Evolutionary conservation across 2,888 invertebrate species (phyloP), one percentile per base, ranked within the genome.

Genomic region (Hirtodrosophila confusa): DNA sequence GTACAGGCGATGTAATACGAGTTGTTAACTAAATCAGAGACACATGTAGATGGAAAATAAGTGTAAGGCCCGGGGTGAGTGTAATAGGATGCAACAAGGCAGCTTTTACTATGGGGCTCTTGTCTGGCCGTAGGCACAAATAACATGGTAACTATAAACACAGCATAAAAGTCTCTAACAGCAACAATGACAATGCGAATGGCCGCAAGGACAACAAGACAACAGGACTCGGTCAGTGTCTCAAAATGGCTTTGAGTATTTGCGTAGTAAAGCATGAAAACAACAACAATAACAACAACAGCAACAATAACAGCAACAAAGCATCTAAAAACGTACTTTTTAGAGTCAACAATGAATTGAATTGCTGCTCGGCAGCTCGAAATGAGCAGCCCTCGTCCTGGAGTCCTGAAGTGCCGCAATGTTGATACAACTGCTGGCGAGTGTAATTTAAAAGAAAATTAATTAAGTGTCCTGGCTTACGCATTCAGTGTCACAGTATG

Each of bases 391-490:
- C 6, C 29, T 39, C 44, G 47, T 53, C 43, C 39, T 36, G 17
- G 2, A 44, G 27, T 27, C 27, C 27, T 27, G 6, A 40, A 47
- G 36, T 35, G 29, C 45, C 63, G 56, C 78, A 40, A 27, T 71
- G 79, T 69, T 82, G 73, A 65, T 31, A 31, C 88, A 80, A 80
- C 60, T 87, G 82, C 63, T 40, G 49, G 68, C 50, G 66, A 75
- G 71, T 66, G 77, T 80, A 83, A 86, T 73, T 69, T 60, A 69
- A 88, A 83, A 80, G 71, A 80, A 84, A 83, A 80, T 88, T 77
- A 83, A 83, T 87, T 84, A 88, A 86, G 67, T 82, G 61, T 37
- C 37, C 51, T 45, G 35, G 51, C 41, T 57, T 47, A 50, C 47
- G 40, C 43, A 48, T 55, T 35, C 17, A 56, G 39, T 43, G 67